These are phyloP conservation scores for Anarrhichthys ocellatus DNA, from an alignment of 2,113 vertebrate genomes.

Conservation along the genomic window DNA sequence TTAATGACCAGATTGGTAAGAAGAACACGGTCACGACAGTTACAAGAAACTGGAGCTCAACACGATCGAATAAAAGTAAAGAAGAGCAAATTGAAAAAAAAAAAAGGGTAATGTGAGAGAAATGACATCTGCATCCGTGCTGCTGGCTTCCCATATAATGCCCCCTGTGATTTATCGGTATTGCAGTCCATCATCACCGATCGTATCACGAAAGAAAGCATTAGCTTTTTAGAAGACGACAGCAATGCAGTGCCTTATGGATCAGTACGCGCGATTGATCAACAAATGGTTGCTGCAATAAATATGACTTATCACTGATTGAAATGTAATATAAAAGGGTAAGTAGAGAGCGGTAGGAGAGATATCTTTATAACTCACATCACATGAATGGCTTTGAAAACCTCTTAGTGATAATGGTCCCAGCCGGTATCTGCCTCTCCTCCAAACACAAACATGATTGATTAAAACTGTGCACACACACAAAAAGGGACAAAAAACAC, in stretches of 20 bases:
- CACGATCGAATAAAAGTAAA: neutral
- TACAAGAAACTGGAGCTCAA: neutral
- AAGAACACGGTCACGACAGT: neutral
- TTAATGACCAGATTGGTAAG: neutral
- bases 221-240: constrained; percentile 35
- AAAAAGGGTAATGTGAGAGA: neutral
- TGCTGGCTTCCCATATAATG: neutral
- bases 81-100: neutral
- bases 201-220: neutral
- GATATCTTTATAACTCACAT: constrained; percentile 41
- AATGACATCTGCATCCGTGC: constrained; percentile 4
- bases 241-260: constrained; percentile 31
- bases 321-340: constrained; percentile 38
- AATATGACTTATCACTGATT: constrained; percentile 49
- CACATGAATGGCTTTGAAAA: constrained; percentile 42
- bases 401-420: constrained; percentile 46
- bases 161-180: constrained; percentile 34
- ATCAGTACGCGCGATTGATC: constrained; percentile 21
- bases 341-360: constrained; percentile 23
- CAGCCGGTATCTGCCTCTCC: constrained; percentile 13
- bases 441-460: constrained; percentile 18
- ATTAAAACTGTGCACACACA: constrained; percentile 12
- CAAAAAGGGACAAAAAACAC: neutral
- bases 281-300: constrained; percentile 31
- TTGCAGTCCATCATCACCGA: constrained; percentile 33